Percentiles rank a stretch among this genome's conserved stretches.
phyloP scores from a whole-genome alignment of 2,797 vertebrate genomes.

The Anguilla anguilla region DNA sequence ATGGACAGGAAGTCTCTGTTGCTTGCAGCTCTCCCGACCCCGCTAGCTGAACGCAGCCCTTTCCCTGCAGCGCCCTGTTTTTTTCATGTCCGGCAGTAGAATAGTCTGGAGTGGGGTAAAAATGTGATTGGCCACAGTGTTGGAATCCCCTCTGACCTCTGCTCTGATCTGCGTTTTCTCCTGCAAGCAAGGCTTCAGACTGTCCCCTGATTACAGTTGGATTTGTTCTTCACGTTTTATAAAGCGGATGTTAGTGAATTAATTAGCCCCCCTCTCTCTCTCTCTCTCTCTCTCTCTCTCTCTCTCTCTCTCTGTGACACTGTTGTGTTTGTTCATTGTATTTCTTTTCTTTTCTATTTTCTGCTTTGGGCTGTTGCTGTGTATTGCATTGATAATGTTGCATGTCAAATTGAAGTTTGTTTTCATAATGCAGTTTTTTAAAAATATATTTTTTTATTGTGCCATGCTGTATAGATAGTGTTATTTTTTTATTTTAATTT shows the following conservation, averaged over 20 bases:
- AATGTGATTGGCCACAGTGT: neutral
- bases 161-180: neutral
- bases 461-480: neutral
- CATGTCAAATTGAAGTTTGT: neutral
- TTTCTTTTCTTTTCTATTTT: neutral
- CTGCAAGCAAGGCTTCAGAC: neutral
- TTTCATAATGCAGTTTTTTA: neutral
- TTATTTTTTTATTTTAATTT: neutral
- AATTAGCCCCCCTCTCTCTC: neutral
- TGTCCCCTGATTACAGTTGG: neutral
- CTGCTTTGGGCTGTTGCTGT: neutral
- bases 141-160: neutral
- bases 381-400: neutral
- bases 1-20: neutral
- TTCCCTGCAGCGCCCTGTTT: neutral
- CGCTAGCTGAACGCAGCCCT: neutral
- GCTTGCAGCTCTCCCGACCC: neutral
- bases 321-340: neutral
- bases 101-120: neutral
- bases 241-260: neutral
- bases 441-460: neutral
- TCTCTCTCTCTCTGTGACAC: neutral
- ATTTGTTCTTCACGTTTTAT: neutral
- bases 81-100: neutral
- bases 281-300: neutral